phyloP scores from a whole-genome alignment of 1,140 invertebrate species.

The Plodia interpunctella region DNA sequence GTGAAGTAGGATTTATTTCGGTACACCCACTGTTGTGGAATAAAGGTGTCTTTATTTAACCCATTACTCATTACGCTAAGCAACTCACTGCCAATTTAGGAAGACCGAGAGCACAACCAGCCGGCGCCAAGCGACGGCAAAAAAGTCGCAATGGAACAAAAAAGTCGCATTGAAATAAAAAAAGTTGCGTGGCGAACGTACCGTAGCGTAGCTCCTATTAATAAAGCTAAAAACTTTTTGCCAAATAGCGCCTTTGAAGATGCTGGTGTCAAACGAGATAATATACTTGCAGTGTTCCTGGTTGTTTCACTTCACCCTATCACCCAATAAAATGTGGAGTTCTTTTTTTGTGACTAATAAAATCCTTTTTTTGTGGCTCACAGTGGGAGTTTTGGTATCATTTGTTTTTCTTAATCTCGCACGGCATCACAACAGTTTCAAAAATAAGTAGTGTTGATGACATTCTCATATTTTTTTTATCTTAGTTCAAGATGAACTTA shows the following conservation, averaged over 20 bases:
- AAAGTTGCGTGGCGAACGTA: background rate
- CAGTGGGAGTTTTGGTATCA: too few relatives aligned
- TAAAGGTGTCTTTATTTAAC: constrained; percentile 36
- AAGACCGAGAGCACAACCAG: constrained; percentile 44
- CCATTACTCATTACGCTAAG: constrained; percentile 63
- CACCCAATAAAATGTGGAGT: too few relatives aligned
- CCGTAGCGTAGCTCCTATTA: constrained; percentile 13
- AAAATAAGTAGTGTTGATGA: too few relatives aligned
- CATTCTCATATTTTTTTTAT: too few relatives aligned
- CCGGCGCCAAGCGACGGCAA: constrained; percentile 40
- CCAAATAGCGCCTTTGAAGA: constrained; percentile 5
- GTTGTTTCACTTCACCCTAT: too few relatives aligned
- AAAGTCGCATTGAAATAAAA: background rate
- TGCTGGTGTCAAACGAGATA: background rate
- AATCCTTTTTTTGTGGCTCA: too few relatives aligned
- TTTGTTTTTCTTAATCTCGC: too few relatives aligned
- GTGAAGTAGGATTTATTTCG: background rate
- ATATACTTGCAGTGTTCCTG: too few relatives aligned
- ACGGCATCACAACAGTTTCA: too few relatives aligned
- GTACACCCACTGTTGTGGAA: background rate
- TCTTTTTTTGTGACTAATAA: too few relatives aligned
- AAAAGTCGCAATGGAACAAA: background rate
- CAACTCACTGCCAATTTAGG: constrained; percentile 45
- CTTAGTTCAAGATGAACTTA: too few relatives aligned
- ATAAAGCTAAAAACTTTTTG: constrained; percentile 20